A percentile compares a stretch with the other conserved stretches of the same genome.
phyloP scores from a whole-genome alignment of 2,113 vertebrate genomes.

The Solenodon paradoxus region DNA sequence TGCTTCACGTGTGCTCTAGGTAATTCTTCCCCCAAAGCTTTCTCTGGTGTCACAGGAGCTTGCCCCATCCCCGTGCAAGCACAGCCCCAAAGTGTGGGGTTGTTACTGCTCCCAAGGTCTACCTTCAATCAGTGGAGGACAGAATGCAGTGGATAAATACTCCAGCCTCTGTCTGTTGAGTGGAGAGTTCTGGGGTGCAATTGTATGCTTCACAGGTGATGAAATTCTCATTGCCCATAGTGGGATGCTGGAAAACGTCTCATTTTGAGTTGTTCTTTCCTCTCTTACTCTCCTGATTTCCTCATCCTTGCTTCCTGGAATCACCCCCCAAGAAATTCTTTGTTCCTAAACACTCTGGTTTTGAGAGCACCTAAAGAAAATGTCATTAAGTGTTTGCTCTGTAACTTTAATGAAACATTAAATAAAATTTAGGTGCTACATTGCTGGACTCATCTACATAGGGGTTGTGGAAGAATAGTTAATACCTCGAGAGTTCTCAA shows the following conservation, averaged over 20 bases:
- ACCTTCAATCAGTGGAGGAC: background rate
- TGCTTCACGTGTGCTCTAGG: fast-evolving
- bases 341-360: background rate
- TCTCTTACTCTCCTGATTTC: background rate
- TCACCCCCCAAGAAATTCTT: background rate
- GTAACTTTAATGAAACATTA: background rate
- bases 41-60: background rate
- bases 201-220: background rate
- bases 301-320: background rate
- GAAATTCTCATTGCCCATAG: background rate
- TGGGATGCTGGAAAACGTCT: background rate
- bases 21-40: background rate
- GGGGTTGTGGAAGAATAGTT: background rate
- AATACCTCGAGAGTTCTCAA: background rate
- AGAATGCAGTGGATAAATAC: background rate
- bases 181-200: fast-evolving
- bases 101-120: background rate
- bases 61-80: background rate
- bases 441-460: background rate
- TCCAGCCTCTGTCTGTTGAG: background rate
- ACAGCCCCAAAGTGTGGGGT: background rate
- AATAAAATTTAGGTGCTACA: background rate
- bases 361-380: background rate
- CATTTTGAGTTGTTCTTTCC: background rate
- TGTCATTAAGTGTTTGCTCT: background rate